phyloP scores from a whole-genome alignment of 2,113 vertebrate genomes.

The Epinephelus moara region DNA sequence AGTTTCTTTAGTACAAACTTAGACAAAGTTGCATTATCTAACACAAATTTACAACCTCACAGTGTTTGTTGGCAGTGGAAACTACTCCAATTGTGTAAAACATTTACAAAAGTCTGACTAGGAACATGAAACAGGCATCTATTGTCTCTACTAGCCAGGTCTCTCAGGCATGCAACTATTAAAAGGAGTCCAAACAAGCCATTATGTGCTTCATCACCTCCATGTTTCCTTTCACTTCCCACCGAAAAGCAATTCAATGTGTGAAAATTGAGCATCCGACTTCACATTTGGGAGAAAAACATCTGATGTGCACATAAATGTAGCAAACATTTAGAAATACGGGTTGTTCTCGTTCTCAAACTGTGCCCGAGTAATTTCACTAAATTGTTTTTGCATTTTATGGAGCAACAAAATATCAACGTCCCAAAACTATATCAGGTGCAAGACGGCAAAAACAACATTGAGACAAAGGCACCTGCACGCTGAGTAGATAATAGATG shows the following conservation, averaged over 20 bases:
- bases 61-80: neutral
- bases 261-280: constrained; percentile 22
- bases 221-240: constrained; percentile 33
- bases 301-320: constrained; percentile 22
- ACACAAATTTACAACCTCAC: neutral
- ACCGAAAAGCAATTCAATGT: constrained; percentile 27
- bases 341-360: neutral
- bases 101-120: neutral
- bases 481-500: neutral
- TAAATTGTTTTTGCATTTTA: neutral
- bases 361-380: neutral
- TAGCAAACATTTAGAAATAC: neutral
- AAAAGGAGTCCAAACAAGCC: neutral
- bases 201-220: constrained; percentile 23
- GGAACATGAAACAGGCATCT: neutral
- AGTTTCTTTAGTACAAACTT: neutral
- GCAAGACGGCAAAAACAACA: neutral
- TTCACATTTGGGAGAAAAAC: constrained; percentile 1
- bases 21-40: neutral
- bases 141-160: neutral
- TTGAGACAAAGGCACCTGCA: neutral
- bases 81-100: constrained; percentile 1
- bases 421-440: neutral
- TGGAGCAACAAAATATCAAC: neutral
- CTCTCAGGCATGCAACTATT: neutral